A percentile compares a stretch with the other conserved stretches of the same genome.
phyloP scores from a whole-genome alignment of 2,888 invertebrate species.

The Dilophus febrilis region DNA sequence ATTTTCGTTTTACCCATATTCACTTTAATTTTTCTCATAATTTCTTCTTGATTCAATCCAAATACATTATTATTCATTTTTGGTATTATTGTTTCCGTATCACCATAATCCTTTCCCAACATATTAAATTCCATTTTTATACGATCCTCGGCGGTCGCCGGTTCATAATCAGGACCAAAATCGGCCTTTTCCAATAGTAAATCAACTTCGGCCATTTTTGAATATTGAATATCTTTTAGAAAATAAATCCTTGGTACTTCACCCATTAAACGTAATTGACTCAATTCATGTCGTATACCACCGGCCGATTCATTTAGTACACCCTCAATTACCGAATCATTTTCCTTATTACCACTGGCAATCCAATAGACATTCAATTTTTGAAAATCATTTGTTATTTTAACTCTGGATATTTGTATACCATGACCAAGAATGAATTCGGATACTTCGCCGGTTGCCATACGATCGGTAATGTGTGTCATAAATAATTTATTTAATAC shows the following conservation, averaged over 20 bases:
- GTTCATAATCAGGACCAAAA: conserved; percentile 47
- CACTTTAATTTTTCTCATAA: conserved; percentile 38
- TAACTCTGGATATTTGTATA: conserved; percentile 55
- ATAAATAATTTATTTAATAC: conserved; percentile 69
- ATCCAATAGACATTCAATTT: conserved; percentile 57
- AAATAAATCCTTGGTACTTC: conserved; percentile 56
- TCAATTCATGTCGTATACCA: conserved; percentile 50
- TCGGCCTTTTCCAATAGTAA: conserved; percentile 40
- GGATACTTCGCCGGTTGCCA: conserved; percentile 52
- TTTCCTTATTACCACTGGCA: conserved; percentile 35
- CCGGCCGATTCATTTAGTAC: conserved; percentile 39
- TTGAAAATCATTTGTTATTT: conserved; percentile 47
- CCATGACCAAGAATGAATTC: conserved; percentile 43
- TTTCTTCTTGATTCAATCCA: conserved; percentile 47
- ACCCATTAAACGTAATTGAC: conserved; percentile 55
- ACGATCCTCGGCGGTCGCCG: conserved; percentile 23
- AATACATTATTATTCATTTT: conserved; percentile 55
- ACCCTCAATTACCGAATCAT: conserved; percentile 35
- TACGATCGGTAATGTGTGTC: conserved; percentile 59
- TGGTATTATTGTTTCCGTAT: conserved; percentile 36
- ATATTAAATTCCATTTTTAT: conserved; percentile 4
- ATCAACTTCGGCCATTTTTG: conserved; percentile 40
- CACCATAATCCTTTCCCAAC: conserved; percentile 12
- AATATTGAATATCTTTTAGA: conserved; percentile 47
- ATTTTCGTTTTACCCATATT: conserved; percentile 36